Percentiles rank a stretch among this genome's conserved stretches.
phyloP scores from a whole-genome alignment of 2,888 invertebrate genomes.

The Fabriciana adippe region DNA sequence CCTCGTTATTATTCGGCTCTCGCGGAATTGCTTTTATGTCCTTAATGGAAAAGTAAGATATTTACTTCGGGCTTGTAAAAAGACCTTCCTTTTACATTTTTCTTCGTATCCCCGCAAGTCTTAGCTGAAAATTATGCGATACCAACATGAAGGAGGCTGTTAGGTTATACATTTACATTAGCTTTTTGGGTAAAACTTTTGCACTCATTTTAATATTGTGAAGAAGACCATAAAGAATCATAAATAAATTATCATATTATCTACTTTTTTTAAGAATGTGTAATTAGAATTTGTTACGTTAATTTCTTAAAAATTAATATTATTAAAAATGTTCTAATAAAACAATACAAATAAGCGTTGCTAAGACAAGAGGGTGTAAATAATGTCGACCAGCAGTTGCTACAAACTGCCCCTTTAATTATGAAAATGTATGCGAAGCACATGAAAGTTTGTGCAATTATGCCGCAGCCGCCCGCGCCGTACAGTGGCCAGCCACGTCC shows the following conservation, averaged over 20 bases:
- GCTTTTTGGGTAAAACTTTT: constrained; percentile 39
- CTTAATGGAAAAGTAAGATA: constrained; percentile 79
- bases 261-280: not conserved
- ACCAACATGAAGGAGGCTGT: constrained; percentile 45
- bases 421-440: constrained; percentile 81
- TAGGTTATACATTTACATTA: constrained; percentile 51
- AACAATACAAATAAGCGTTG: constrained; percentile 46
- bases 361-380: constrained; percentile 65
- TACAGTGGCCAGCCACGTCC: constrained; percentile 67
- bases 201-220: constrained; percentile 36
- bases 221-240: constrained; percentile 35
- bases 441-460: constrained; percentile 81
- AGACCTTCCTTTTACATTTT: constrained; percentile 66
- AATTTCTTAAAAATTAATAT: too few relatives aligned
- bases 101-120: constrained; percentile 60
- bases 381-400: constrained; percentile 67
- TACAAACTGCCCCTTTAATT: constrained; percentile 77
- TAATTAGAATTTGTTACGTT: not conserved
- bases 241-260: constrained; percentile 28
- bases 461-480: constrained; percentile 62
- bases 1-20: constrained; percentile 81
- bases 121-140: constrained; percentile 59
- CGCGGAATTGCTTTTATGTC: constrained; percentile 79
- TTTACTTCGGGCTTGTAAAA: constrained; percentile 74
- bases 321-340: constrained; percentile 2